Base-by-base conservation (phyloP, 2,113 vertebrate genomes). In the Lepisosteus oculatus region DNA sequence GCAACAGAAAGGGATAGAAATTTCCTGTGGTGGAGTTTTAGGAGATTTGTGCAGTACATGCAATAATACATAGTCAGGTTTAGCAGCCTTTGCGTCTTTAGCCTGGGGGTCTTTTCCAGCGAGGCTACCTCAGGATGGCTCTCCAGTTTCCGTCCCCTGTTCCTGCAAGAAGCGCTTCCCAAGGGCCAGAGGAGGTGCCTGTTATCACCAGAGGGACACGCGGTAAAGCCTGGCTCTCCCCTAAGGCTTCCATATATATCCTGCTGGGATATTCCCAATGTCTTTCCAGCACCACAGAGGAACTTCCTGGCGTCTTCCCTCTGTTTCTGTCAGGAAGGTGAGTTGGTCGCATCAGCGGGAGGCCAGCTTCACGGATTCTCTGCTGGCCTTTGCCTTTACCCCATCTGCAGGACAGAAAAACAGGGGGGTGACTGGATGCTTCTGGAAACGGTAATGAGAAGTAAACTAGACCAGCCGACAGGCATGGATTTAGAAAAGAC, bases 241-340 rank as follows among this genome's bases (percentile, higher is more conserved):
- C 42, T 77, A 9, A 45, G 72, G 71, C 43, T 76, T 79, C 85
- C 80, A 83, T 83, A 70, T 84, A 83, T 86, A 81, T 82, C 5
- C 5, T 51, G 5, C 47, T 6, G 47, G 5, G 47, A 51, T 6
- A 51, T 51, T 51, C 9, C 5, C 47, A 51, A 9, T 51, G 47
- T 51, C 9, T 5, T 51, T 51, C 9, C 47, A 9, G 47, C 9
- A 51, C 47, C 47, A 51, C 47, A 5, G 9, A 51, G 9, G 47
- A 51, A 51, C 9, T 51, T 51, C 47, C 9, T 6, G 47, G 5
- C 47, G 9, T 51, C 47, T 9, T 51, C 47, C 9, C 5, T 51
- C 47, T 51, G 5, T 51, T 51, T 51, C 47, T 51, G 5, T 51
- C 47, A 51, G 47, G 2, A 51, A 51, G 47, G 47, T 5, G 47